phyloP scores from a whole-genome alignment of 2,797 vertebrate genomes.

The Crocodylus rhombifer region DNA sequence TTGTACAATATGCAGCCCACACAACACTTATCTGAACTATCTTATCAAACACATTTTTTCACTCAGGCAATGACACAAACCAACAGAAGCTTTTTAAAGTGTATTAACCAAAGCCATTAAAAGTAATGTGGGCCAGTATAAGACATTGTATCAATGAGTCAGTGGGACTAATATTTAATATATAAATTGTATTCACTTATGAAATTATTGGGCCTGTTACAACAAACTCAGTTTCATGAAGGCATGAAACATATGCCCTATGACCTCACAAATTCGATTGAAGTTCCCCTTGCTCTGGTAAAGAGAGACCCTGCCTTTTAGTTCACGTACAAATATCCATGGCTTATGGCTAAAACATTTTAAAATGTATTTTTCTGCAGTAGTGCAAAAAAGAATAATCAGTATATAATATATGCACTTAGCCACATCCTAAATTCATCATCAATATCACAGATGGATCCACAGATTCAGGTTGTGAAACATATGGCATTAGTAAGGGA shows the following conservation, averaged over 20 bases:
- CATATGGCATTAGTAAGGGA: conserved; percentile 60
- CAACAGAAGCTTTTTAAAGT: neutral
- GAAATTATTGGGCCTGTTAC: conserved; percentile 1
- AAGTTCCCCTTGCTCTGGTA: neutral
- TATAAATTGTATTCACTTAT: neutral
- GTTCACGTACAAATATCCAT: neutral
- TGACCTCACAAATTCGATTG: neutral
- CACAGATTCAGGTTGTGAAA: conserved; percentile 50
- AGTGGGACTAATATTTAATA: neutral
- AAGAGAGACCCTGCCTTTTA: neutral
- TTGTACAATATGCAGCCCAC: neutral
- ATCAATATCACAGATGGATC: conserved; percentile 60
- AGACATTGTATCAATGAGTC: neutral
- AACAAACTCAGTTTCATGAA: neutral
- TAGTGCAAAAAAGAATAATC: neutral
- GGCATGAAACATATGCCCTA: fast-evolving
- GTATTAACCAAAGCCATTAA: conserved; percentile 8
- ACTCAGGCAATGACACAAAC: neutral
- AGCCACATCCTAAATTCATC: conserved; percentile 33
- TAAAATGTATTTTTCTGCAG: neutral
- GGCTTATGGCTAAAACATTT: neutral
- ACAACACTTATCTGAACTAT: neutral
- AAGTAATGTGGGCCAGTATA: neutral
- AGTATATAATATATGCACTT: conserved; percentile 29
- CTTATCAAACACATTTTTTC: neutral